Evolutionary conservation across 2,797 vertebrate genomes (phyloP).

Genomic region (Molossus molossus): DNA sequence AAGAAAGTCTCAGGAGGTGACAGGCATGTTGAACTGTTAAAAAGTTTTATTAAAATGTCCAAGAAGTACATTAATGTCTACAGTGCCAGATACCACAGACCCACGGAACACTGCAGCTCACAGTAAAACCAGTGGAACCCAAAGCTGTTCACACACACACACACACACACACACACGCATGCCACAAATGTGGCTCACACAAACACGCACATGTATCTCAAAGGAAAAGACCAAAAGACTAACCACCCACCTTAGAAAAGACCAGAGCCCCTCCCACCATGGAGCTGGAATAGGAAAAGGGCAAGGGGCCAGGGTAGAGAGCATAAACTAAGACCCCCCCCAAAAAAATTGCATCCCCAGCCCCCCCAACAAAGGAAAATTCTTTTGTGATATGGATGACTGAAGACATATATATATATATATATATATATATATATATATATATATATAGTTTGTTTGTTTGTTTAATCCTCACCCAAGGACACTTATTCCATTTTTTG

Average conservation of each 20-base stretch:
- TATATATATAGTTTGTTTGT: no score
- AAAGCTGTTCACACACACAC: slow-evolving; percentile 71
- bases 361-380: neutral
- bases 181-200: slow-evolving; percentile 39
- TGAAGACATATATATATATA: neutral
- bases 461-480: no score
- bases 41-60: slow-evolving; percentile 93
- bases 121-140: slow-evolving; percentile 80
- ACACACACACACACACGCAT: slow-evolving; percentile 63
- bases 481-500: no score
- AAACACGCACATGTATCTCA: neutral
- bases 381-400: neutral
- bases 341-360: neutral
- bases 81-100: slow-evolving; percentile 86
- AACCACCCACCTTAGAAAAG: slow-evolving; percentile 50
- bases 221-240: slow-evolving; percentile 48
- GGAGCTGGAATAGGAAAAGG: neutral
- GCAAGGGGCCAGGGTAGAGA: neutral
- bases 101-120: slow-evolving; percentile 83
- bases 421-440: no score
- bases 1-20: neutral
- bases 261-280: neutral
- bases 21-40: slow-evolving; percentile 87
- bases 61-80: slow-evolving; percentile 90
- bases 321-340: neutral